These are phyloP conservation scores for Cygnus olor DNA, from an alignment of 2,797 vertebrate genomes.

Conservation along the genomic window DNA sequence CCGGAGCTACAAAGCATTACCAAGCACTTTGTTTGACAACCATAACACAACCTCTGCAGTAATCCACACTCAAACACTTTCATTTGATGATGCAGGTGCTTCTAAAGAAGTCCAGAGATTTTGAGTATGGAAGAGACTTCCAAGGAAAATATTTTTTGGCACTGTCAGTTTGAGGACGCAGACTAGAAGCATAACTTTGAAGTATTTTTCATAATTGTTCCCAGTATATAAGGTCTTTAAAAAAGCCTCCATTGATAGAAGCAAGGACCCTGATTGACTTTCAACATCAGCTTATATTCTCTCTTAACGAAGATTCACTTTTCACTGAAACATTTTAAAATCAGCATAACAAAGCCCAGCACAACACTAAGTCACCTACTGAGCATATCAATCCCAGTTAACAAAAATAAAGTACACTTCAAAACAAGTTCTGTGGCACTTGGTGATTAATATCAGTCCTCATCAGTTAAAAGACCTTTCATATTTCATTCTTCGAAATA, in stretches of 20 bases:
- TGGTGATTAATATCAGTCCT: background rate
- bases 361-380: background rate
- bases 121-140: background rate
- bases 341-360: background rate
- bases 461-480: background rate
- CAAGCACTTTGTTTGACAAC: background rate
- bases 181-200: background rate
- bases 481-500: conserved; percentile 49
- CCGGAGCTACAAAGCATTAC: background rate
- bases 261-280: background rate
- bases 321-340: background rate
- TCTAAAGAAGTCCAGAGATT: background rate
- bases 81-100: background rate
- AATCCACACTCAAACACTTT: background rate
- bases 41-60: background rate
- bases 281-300: background rate
- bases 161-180: background rate
- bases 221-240: background rate
- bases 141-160: background rate
- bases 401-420: background rate
- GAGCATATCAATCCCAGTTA: background rate
- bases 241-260: background rate
- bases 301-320: background rate
- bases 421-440: background rate
- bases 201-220: background rate